Evolutionary conservation across 1,140 invertebrate species (phyloP), one percentile per base, ranked within the genome.

Genomic region (Neodiprion fabricii): DNA sequence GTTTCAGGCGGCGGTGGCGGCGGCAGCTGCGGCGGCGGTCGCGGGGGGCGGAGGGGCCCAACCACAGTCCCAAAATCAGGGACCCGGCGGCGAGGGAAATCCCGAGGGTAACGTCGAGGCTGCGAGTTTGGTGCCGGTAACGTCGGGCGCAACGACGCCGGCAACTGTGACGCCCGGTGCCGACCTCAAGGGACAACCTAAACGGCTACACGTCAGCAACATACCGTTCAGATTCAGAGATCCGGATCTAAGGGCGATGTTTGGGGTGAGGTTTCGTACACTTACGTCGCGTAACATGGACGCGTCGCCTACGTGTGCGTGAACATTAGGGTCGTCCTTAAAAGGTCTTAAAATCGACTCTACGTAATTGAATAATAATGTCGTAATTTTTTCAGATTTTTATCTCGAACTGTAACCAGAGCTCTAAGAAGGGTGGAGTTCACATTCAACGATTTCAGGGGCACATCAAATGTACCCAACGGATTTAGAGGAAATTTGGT

Each of bases 151-250:
- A 49, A 88, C 87, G 76, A 89, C 88, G 72, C 87, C 87, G 1
- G 87, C 86, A 1, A 88, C 88, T 71, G 87, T 79, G 53, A 85
- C 85, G 79, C 86, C 87, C 74, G 83, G 82, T 48, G 81, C 80
- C 67, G 87, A 89, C 79, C 81, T 87, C 78, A 92, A 92, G 84
- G 91, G 89, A 79, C 95, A 95, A 86, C 95, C 95, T 65, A 97
- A 97, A 87, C 91, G 95, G 82, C 92, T 96, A 76, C 96, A 97
- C 85, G 97, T 99, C 82, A 99, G 97, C 85, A 99, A 99, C 91
- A 99, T 99, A 92, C 98, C 98, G 78, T 99, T 99, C 91, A 91
- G 97, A 85, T 99, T 99, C 90, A 93, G 98, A 89, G 98, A 99
- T 91, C 97, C 97, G 72, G 98, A 99, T 90, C 92, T 99, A 74